Percentiles rank a stretch among this genome's conserved stretches.
Evolutionary conservation across 2,113 vertebrate genomes (phyloP).

Genomic region (Callopanchax toddi): DNA sequence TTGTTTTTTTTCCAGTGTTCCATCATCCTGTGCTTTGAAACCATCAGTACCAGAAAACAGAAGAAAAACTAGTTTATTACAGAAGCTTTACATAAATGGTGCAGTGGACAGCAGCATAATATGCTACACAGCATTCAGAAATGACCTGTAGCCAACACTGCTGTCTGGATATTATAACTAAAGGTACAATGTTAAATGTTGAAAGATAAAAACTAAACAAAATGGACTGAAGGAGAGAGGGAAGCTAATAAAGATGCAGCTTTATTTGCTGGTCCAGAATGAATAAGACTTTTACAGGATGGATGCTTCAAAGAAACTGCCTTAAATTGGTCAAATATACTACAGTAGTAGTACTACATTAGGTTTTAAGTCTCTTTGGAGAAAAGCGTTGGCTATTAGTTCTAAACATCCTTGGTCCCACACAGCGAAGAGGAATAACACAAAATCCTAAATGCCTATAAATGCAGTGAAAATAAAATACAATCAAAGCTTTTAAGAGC

Average conservation of each 20-base stretch:
- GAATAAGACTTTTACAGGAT: too few species aligned
- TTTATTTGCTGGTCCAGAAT: conserved; percentile 5
- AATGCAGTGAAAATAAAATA: conserved; percentile 46
- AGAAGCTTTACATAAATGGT: conserved; percentile 41
- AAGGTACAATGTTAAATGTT: conserved; percentile 45
- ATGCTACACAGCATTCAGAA: conserved; percentile 38
- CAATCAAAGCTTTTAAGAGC: neutral
- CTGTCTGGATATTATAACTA: conserved; percentile 7
- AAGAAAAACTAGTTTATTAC: conserved; percentile 67
- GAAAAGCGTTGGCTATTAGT: too few species aligned
- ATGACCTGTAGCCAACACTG: conserved; percentile 27
- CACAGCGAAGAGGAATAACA: conserved; percentile 19
- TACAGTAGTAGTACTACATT: too few species aligned
- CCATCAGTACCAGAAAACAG: neutral
- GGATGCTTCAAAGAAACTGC: too few species aligned
- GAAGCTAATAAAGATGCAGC: conserved; percentile 13
- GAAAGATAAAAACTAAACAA: conserved; percentile 54
- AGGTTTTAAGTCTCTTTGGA: too few species aligned
- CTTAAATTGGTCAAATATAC: too few species aligned
- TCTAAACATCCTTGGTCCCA: conserved; percentile 41
- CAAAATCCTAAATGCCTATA: conserved; percentile 2
- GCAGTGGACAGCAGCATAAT: conserved; percentile 24
- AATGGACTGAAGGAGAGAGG: conserved; percentile 26
- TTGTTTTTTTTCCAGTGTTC: neutral
- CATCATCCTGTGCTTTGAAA: neutral